A percentile compares a stretch with the other conserved stretches of the same genome.
These are phyloP conservation scores for Caenorhabditis wallacei DNA, from an alignment of 2,888 invertebrate genomes.

Conservation along the genomic window DNA sequence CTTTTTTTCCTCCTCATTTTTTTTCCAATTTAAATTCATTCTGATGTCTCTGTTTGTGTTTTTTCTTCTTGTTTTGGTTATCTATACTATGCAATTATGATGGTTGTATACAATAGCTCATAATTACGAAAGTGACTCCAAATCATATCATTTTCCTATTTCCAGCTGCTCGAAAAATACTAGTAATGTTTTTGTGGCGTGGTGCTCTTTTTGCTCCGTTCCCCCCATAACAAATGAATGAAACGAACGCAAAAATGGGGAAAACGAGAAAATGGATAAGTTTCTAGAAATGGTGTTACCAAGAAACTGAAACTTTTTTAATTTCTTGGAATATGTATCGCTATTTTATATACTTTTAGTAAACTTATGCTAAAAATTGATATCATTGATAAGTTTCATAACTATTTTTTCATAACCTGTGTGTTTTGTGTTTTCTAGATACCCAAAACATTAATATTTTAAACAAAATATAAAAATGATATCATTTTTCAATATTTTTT, in stretches of 20 bases:
- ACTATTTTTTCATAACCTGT: no score
- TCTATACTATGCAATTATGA: no score
- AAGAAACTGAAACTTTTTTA: no score
- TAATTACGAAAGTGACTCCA: neutral
- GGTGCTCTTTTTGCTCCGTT: neutral
- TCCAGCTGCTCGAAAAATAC: slow-evolving; percentile 12
- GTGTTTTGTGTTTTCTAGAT: no score
- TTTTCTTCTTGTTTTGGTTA: slow-evolving; percentile 5
- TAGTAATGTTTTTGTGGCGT: slow-evolving; percentile 38
- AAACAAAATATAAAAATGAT: no score
- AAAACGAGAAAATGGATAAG: slow-evolving; percentile 32
- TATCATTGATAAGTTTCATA: no score
- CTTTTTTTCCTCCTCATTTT: slow-evolving; percentile 1
- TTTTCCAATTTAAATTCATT: slow-evolving; percentile 21
- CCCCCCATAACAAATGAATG: slow-evolving; percentile 52
- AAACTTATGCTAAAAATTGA: no score
- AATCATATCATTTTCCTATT: slow-evolving; percentile 33
- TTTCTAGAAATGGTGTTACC: neutral
- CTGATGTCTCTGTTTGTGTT: slow-evolving; percentile 11
- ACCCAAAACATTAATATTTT: no score
- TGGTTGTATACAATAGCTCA: no score
- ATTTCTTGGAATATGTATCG: no score
- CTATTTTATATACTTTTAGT: no score
- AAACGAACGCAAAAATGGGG: slow-evolving; percentile 23
- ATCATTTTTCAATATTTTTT: no score